phyloP scores from a whole-genome alignment of 2,888 invertebrate genomes.

The Cordylochernes scorpioides region DNA sequence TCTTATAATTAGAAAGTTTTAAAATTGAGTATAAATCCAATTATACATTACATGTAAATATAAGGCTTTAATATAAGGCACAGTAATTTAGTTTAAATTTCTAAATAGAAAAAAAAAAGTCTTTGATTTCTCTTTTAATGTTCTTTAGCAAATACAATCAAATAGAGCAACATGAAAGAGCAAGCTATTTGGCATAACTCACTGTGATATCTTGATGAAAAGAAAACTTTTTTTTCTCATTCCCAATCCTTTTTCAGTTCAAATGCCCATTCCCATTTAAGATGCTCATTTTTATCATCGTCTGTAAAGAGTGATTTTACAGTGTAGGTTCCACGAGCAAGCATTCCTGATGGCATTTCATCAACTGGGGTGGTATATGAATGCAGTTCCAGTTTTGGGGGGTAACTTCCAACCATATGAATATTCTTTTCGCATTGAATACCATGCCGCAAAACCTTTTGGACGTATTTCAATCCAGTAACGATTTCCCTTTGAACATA shows the following conservation, averaged over 20 bases:
- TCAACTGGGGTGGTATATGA: conserved; percentile 75
- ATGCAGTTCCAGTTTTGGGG: conserved; percentile 72
- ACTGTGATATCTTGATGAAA: too few species aligned
- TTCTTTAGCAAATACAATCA: too few species aligned
- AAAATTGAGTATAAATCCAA: too few species aligned
- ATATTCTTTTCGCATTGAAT: conserved; percentile 44
- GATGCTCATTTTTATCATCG: conserved; percentile 78
- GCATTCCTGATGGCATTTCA: conserved; percentile 68
- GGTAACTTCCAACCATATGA: conserved; percentile 93
- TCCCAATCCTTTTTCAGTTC: conserved; percentile 96
- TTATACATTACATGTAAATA: too few species aligned
- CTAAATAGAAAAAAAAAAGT: too few species aligned
- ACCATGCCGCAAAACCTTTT: conserved; percentile 69
- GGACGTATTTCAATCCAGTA: conserved; percentile 86
- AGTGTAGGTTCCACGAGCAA: conserved; percentile 69
- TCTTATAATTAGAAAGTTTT: too few species aligned
- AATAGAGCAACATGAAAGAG: too few species aligned
- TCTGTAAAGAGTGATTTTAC: conserved; percentile 86
- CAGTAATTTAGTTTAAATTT: too few species aligned
- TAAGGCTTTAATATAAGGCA: too few species aligned
- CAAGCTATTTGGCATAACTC: too few species aligned
- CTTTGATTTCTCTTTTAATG: too few species aligned
- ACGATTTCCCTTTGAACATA: conserved; percentile 95
- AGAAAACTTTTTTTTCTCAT: too few species aligned
- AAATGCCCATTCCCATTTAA: conserved; percentile 94